Percentiles rank a stretch among this genome's conserved stretches.
Conservation (phyloP, 2,113 vertebrate genomes). For the Perca flavescens region DNA sequence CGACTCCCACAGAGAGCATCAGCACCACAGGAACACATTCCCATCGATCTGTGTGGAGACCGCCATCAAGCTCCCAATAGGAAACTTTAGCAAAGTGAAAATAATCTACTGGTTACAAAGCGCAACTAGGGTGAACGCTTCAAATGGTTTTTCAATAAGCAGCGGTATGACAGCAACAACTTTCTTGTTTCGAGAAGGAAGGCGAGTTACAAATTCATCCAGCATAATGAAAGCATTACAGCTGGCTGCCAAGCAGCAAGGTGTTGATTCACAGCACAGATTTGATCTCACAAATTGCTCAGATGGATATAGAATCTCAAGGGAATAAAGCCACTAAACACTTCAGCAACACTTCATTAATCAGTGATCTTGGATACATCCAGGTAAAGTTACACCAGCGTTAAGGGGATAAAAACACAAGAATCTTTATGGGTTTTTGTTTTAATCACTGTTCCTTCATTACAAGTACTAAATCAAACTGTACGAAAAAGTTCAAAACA, state of each 20-base stretch:
- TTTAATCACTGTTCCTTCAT: background rate
- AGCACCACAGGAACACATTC: slow-evolving; percentile 64
- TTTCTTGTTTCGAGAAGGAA: slow-evolving; percentile 19
- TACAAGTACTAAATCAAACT: background rate
- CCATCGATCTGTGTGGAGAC: slow-evolving; percentile 72
- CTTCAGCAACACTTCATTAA: slow-evolving; percentile 32
- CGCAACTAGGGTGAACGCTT: slow-evolving; percentile 48
- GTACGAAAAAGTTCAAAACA: background rate
- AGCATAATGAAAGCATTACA: slow-evolving; percentile 3
- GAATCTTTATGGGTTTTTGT: background rate
- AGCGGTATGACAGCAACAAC: slow-evolving; percentile 40
- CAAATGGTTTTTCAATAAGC: slow-evolving; percentile 62
- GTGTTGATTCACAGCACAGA: slow-evolving; percentile 34
- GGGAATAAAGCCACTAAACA: slow-evolving; percentile 39
- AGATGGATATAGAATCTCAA: slow-evolving; percentile 36
- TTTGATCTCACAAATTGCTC: slow-evolving; percentile 34
- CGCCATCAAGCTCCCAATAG: slow-evolving; percentile 65
- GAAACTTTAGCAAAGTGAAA: slow-evolving; percentile 65
- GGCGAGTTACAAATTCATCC: background rate
- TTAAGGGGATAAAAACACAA: slow-evolving; percentile 20
- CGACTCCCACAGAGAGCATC: slow-evolving; percentile 62
- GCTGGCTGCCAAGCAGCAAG: slow-evolving; percentile 26
- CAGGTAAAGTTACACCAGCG: slow-evolving; percentile 6
- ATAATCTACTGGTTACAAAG: slow-evolving; percentile 67
- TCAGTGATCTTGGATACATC: slow-evolving; percentile 25